Base-by-base conservation (phyloP, 1,140 invertebrate species). In the Cheumatopsyche charites region DNA sequence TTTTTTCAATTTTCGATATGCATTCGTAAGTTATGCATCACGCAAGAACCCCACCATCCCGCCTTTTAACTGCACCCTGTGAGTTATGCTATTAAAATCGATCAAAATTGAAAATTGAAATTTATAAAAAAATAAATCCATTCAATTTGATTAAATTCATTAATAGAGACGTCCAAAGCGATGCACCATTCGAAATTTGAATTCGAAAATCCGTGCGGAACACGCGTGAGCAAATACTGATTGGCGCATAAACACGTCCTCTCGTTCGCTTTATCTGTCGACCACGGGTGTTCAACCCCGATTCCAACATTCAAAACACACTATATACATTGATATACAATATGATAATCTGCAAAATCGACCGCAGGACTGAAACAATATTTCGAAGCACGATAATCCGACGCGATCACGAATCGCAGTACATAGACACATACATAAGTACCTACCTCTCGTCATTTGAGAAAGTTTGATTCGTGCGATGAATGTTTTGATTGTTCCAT, bases 341-440 rank as follows among this genome's bases (percentile, higher is more conserved):
- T 36, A 36, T 36, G 29, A 36, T 36, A 52, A 45, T 72, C 65
- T 72, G 63, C 70, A 72, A 66, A 72, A 72, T 72, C 70, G 49
- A 29, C 12, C 47, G 41, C 63, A 65, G 26, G 29, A 62, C 70
- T 72, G 70, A 72, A 72, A 72, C 70, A 72, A 72, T 72, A 72
- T 72, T 72, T 72, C 62, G 62, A 17, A 15, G 58, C 36, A 41
- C 15, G 70, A 72, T 72, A 72, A 72, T 72, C 49, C 58, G n/a
- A 15, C 52, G 13, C 19, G 19, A 42, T 68, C n/a, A n/a, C 11
- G 21, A 45, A 25, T 67, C 21, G 41, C 21, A 6, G 49, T 15
- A 43, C 6, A 11, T 9, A 7, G 11, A 9, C 15, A n/a, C 29
- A 21, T 23, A 17, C 45, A 9, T 29, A 55, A 36, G 67, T 45